These are phyloP conservation scores for Aricia agestis DNA, from an alignment of 1,140 invertebrate species.

Conservation along the genomic window DNA sequence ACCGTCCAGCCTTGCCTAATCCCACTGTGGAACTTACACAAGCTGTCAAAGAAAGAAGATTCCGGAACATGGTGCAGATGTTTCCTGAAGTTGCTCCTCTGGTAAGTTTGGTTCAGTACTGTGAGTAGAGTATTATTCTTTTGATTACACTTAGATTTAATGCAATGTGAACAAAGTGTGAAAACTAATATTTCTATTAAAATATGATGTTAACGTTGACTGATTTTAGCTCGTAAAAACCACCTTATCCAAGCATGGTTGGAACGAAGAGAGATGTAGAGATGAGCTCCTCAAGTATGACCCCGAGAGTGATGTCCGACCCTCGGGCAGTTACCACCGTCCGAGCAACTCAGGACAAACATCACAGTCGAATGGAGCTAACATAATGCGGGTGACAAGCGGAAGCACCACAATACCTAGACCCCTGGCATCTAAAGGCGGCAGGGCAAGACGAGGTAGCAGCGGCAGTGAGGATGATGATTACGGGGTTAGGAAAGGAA, in stretches of 20 bases:
- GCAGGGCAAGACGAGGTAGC: slow-evolving; percentile 50
- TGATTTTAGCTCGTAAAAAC: slow-evolving; percentile 64
- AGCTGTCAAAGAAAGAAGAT: slow-evolving; percentile 61
- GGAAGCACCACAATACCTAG: slow-evolving; percentile 32
- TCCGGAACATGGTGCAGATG: slow-evolving; percentile 73
- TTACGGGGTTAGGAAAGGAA: slow-evolving; percentile 63
- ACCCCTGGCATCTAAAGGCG: slow-evolving; percentile 41
- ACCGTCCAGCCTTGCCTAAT: neutral
- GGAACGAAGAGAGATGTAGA: slow-evolving; percentile 69
- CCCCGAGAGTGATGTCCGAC: slow-evolving; percentile 59
- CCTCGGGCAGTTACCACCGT: slow-evolving; percentile 18
- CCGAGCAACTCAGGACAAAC: slow-evolving; percentile 42
- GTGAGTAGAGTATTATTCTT: slow-evolving; percentile 14
- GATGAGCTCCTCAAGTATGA: slow-evolving; percentile 68
- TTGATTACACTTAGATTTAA: neutral
- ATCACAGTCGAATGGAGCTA: slow-evolving; percentile 40
- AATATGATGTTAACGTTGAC: neutral
- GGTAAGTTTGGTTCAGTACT: slow-evolving; percentile 40
- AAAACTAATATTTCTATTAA: neutral
- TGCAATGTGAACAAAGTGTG: no score
- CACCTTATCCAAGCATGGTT: slow-evolving; percentile 60
- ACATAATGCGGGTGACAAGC: slow-evolving; percentile 48
- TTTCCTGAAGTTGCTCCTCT: slow-evolving; percentile 67
- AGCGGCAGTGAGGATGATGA: slow-evolving; percentile 68
- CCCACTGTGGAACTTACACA: slow-evolving; percentile 49